Percentiles rank a stretch among this genome's conserved stretches.
These are phyloP conservation scores for Synchiropus splendidus DNA, from an alignment of 2,113 vertebrate species.

Conservation along the genomic window DNA sequence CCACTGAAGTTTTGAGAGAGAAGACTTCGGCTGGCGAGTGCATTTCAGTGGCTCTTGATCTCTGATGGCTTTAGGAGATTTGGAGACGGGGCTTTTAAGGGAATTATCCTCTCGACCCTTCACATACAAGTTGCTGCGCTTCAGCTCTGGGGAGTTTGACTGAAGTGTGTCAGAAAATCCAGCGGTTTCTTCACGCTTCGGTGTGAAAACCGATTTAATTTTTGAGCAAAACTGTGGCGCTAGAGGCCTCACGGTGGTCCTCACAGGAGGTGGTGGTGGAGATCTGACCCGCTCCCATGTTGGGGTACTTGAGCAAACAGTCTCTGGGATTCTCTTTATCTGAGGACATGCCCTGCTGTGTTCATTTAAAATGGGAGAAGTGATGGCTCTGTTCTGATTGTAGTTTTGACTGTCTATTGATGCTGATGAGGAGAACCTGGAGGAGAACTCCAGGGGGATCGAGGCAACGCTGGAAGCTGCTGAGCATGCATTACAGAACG, in stretches of 20 bases:
- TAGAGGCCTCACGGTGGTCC: slow-evolving; percentile 5
- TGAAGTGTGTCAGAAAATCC: neutral
- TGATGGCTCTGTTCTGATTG: slow-evolving; percentile 10
- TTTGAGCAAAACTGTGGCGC: slow-evolving; percentile 30
- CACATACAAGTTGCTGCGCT: slow-evolving; percentile 1
- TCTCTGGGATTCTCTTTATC: slow-evolving; percentile 12
- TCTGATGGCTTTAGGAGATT: neutral
- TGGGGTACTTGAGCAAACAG: slow-evolving; percentile 2
- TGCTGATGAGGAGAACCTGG: slow-evolving; percentile 53
- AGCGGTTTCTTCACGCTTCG: slow-evolving; percentile 7
- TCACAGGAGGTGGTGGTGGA: slow-evolving; percentile 32
- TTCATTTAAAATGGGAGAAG: slow-evolving; percentile 4
- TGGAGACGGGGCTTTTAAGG: slow-evolving; percentile 16
- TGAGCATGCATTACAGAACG: slow-evolving; percentile 59
- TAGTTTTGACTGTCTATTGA: slow-evolving; percentile 45
- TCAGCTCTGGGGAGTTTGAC: slow-evolving; percentile 11
- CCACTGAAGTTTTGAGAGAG: slow-evolving; percentile 30
- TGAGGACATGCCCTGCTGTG: slow-evolving; percentile 4
- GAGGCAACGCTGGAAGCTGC: slow-evolving; percentile 73
- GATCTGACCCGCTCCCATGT: slow-evolving; percentile 25
- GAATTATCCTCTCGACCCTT: slow-evolving; percentile 12
- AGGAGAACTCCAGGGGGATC: slow-evolving; percentile 64
- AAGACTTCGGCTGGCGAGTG: slow-evolving; percentile 17
- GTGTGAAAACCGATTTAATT: slow-evolving; percentile 13
- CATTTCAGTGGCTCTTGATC: slow-evolving; percentile 10